Percentiles rank a stretch among this genome's conserved stretches.
phyloP scores from a whole-genome alignment of 2,113 vertebrate genomes.

The Petrocephalus microphthalmus region DNA sequence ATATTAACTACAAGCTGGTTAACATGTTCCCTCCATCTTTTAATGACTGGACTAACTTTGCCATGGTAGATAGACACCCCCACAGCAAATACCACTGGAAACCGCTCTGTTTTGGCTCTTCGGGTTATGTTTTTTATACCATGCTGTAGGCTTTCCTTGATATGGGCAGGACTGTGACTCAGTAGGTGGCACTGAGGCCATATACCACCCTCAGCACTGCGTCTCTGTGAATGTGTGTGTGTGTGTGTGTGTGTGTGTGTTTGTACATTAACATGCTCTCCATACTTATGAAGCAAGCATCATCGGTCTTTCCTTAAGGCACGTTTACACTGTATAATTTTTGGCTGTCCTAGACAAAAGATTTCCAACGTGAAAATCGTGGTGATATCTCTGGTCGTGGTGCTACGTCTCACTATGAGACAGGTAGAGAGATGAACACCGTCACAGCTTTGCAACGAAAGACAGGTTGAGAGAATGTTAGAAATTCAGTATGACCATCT shows the following conservation, averaged over 20 bases:
- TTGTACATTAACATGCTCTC: not conserved
- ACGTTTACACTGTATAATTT: too few species aligned
- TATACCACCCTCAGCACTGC: too few species aligned
- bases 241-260: not conserved
- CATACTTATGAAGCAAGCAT: not conserved
- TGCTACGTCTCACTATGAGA: too few species aligned
- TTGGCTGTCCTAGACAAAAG: too few species aligned
- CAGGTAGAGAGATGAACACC: too few species aligned
- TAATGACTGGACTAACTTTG: not conserved
- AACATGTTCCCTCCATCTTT: not conserved
- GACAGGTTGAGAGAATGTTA: not conserved
- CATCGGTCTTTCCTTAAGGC: not conserved
- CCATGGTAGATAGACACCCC: not conserved
- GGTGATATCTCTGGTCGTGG: too few species aligned
- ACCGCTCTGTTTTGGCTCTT: not conserved
- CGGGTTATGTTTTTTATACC: not conserved
- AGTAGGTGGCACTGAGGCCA: not conserved
- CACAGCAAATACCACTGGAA: not conserved
- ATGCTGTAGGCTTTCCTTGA: not conserved
- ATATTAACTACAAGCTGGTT: not conserved
- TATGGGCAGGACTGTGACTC: not conserved
- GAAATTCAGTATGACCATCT: not conserved
- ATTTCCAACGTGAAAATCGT: too few species aligned
- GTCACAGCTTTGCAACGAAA: not conserved
- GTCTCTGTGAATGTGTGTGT: not conserved